Conservation (phyloP, 2,797 vertebrate genomes). For the Spondyliosoma cantharus region DNA sequence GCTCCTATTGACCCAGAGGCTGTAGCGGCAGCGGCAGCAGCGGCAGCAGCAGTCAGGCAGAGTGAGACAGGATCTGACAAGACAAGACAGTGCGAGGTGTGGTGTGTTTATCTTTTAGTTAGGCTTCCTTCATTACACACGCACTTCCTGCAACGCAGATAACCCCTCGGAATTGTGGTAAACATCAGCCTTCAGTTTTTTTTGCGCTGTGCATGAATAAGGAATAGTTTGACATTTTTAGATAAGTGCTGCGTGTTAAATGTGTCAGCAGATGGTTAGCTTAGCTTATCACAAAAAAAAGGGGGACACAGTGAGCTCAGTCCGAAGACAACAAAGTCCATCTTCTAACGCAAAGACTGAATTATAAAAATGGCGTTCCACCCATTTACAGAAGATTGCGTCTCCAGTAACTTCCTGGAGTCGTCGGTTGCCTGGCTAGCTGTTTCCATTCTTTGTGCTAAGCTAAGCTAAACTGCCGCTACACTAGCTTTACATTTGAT, state of each 20-base stretch:
- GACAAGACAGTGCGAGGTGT: slow-evolving; percentile 79
- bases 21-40: slow-evolving; percentile 13
- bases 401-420: slow-evolving; percentile 10
- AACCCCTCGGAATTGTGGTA: slow-evolving; percentile 60
- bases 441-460: not conserved
- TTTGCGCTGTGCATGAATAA: slow-evolving; percentile 24
- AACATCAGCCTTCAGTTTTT: slow-evolving; percentile 54
- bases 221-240: not conserved
- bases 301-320: not conserved
- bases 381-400: not conserved
- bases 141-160: slow-evolving; percentile 75
- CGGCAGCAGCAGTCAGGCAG: slow-evolving; percentile 50
- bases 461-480: not conserved
- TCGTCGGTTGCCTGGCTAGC: not conserved
- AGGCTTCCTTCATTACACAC: slow-evolving; percentile 77
- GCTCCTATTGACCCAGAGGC: slow-evolving; percentile 62
- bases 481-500: not conserved
- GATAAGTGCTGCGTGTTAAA: not conserved
- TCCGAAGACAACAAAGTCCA: not conserved
- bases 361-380: not conserved
- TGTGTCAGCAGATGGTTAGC: not conserved
- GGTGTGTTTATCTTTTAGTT: slow-evolving; percentile 79
- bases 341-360: not conserved
- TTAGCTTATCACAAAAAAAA: not conserved
- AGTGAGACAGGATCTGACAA: slow-evolving; percentile 77